These are phyloP conservation scores for Poecile atricapillus DNA, from an alignment of 2,113 vertebrate species.

Conservation along the genomic window DNA sequence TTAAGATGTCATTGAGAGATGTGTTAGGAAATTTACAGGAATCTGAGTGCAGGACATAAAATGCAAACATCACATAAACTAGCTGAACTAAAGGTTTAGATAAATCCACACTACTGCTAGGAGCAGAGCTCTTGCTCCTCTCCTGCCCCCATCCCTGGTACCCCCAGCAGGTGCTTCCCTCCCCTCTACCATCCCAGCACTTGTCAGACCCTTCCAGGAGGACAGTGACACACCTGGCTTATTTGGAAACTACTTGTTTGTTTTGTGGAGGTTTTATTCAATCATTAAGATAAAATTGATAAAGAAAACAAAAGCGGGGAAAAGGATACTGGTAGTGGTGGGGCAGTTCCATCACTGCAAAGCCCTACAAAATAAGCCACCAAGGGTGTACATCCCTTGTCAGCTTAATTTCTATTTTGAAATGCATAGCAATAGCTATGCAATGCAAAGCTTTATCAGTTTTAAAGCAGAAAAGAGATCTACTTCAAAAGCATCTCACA, in stretches of 20 bases:
- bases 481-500: background rate
- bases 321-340: background rate
- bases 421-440: background rate
- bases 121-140: background rate
- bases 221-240: background rate
- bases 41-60: background rate
- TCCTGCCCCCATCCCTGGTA: background rate
- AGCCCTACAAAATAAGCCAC: background rate
- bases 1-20: background rate
- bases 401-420: background rate
- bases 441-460: background rate
- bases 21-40: background rate
- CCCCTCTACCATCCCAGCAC: background rate
- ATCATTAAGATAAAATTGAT: background rate
- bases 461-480: background rate
- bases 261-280: rapidly evolving
- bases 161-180: background rate
- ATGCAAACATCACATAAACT: background rate
- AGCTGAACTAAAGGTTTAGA: background rate
- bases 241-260: background rate
- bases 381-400: background rate
- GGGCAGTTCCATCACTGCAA: background rate
- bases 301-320: background rate
- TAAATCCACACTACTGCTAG: background rate
- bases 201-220: background rate